Percentiles rank a stretch among this genome's conserved stretches.
Evolutionary conservation across 2,888 invertebrate species (phyloP).

Genomic region (Smittia aterrima): DNA sequence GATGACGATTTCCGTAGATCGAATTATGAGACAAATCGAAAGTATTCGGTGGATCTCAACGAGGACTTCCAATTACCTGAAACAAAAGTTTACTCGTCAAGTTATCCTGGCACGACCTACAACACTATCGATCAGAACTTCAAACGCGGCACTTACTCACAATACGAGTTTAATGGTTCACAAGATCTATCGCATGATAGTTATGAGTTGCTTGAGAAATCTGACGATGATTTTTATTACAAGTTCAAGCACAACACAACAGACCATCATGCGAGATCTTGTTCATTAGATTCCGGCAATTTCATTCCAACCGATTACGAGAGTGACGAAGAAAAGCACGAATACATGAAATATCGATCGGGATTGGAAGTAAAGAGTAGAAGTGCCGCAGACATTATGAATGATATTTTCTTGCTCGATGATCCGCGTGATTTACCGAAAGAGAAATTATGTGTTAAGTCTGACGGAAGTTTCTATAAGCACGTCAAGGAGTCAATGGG

Average conservation of each 20-base stretch:
- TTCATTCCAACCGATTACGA: constrained; percentile 74
- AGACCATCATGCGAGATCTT: constrained; percentile 61
- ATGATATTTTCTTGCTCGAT: constrained; percentile 75
- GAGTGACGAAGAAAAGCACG: constrained; percentile 59
- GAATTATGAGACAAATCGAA: constrained; percentile 59
- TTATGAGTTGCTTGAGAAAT: constrained; percentile 79
- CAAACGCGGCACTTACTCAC: constrained; percentile 56
- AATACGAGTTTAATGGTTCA: constrained; percentile 59
- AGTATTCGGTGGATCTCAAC: constrained; percentile 65
- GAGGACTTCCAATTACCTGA: constrained; percentile 64
- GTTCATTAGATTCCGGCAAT: constrained; percentile 74
- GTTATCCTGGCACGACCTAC: constrained; percentile 77
- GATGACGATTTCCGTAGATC: constrained; percentile 62
- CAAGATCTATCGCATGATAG: constrained; percentile 87
- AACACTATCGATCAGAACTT: constrained; percentile 55
- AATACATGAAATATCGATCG: constrained; percentile 58
- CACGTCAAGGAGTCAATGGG: constrained; percentile 64
- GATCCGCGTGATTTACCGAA: constrained; percentile 72
- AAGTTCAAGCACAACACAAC: constrained; percentile 44
- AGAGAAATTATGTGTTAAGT: constrained; percentile 69
- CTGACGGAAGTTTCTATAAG: constrained; percentile 71
- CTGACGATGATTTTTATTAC: constrained; percentile 58
- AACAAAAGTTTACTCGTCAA: constrained; percentile 78
- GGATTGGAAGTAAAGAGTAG: constrained; percentile 63
- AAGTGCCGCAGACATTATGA: constrained; percentile 67